Evolutionary conservation across 2,113 vertebrate species (phyloP).

Genomic region (Chamaea fasciata): DNA sequence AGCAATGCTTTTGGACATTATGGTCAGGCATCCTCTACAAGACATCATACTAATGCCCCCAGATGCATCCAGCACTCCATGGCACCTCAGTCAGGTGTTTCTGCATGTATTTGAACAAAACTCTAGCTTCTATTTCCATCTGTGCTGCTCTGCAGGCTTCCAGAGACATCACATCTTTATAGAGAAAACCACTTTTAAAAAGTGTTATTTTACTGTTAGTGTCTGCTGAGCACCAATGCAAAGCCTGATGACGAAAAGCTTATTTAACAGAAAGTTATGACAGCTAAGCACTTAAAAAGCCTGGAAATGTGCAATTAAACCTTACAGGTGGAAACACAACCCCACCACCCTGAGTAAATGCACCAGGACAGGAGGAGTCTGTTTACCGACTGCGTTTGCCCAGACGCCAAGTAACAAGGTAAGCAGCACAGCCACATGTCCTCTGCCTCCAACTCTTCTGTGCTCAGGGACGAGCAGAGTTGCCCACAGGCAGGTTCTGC

Average conservation of each 20-base stretch:
- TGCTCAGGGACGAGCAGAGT: neutral
- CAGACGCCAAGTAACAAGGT: neutral
- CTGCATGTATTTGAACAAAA: neutral
- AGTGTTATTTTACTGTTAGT: neutral
- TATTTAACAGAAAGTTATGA: neutral
- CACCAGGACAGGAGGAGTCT: neutral
- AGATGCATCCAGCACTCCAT: neutral
- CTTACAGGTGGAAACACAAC: neutral
- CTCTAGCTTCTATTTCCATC: neutral
- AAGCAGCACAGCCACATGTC: neutral
- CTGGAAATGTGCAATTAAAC: neutral
- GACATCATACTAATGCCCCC: neutral
- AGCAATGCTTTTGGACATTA: neutral
- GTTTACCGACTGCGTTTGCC: fast-evolving
- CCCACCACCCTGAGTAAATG: neutral
- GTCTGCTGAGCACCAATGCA: neutral
- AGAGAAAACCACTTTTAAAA: neutral
- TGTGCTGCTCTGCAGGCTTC: neutral
- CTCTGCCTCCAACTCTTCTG: neutral
- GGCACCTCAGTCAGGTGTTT: neutral
- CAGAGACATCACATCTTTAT: neutral
- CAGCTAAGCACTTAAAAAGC: neutral
- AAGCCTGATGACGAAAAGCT: neutral
- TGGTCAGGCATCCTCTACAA: neutral
- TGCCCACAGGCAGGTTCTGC: neutral